Percentiles rank a stretch among this genome's conserved stretches.
phyloP scores from a whole-genome alignment of 2,888 invertebrate species.

The Dastarcus helophoroides region DNA sequence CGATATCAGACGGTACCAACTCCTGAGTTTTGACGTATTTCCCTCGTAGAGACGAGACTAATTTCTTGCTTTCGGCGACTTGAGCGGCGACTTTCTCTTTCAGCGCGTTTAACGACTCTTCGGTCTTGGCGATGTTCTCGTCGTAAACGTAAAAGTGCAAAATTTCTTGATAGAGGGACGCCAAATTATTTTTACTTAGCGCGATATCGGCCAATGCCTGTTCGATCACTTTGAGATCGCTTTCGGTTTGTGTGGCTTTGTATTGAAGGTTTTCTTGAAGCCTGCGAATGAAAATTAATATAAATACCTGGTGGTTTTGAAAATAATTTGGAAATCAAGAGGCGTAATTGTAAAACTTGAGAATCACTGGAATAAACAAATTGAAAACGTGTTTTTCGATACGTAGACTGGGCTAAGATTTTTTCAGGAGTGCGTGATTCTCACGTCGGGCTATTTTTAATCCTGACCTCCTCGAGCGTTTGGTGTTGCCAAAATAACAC shows the following conservation, averaged over 20 bases:
- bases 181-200: constrained; percentile 55
- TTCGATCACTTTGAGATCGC: constrained; percentile 67
- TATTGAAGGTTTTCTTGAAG: constrained; percentile 68
- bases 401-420: constrained; percentile 2
- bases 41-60: constrained; percentile 48
- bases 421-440: constrained; percentile 4
- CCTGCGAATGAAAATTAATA: constrained; percentile 46
- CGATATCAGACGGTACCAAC: constrained; percentile 61
- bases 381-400: constrained; percentile 15
- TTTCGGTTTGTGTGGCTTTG: constrained; percentile 61
- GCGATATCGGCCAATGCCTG: constrained; percentile 59
- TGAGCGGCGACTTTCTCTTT: constrained; percentile 46
- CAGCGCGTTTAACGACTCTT: constrained; percentile 47
- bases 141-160: constrained; percentile 67
- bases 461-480: constrained; percentile 20
- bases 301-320: no score
- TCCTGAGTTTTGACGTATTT: constrained; percentile 53
- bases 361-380: not conserved
- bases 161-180: constrained; percentile 53
- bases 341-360: constrained; percentile 12
- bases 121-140: constrained; percentile 54
- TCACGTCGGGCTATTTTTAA: constrained; percentile 22
- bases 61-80: constrained; percentile 45
- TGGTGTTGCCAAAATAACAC: constrained; percentile 22
- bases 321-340: constrained; percentile 7